phyloP scores from a whole-genome alignment of 1,140 invertebrate genomes.

The Drosophila truncata region DNA sequence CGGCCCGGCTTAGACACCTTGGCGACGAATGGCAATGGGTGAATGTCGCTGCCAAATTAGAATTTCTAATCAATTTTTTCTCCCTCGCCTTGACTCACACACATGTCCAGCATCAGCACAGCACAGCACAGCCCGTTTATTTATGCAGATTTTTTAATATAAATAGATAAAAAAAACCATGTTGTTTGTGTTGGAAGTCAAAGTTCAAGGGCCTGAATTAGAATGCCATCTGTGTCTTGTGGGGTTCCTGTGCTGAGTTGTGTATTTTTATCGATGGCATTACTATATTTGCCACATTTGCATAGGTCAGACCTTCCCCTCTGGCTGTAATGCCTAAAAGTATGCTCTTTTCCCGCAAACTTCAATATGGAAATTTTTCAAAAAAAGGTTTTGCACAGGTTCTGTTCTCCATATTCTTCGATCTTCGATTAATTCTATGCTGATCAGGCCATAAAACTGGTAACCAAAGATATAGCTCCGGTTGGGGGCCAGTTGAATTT shows the following conservation, averaged over 20 bases:
- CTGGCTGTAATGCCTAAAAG: conserved; percentile 20
- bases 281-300: conserved; percentile 8
- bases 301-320: neutral
- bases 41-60: conserved; percentile 56
- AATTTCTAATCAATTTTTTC: conserved; percentile 68
- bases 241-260: neutral
- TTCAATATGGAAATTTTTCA: conserved; percentile 25
- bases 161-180: neutral
- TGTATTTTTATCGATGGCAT: conserved; percentile 6
- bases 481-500: conserved; percentile 19
- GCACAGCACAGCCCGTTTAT: conserved; percentile 29
- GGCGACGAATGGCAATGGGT: conserved; percentile 46
- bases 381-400: conserved; percentile 4
- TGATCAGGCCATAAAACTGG: conserved; percentile 46
- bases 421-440: conserved; percentile 25
- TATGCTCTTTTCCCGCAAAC: neutral
- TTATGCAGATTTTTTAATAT: conserved; percentile 33
- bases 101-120: conserved; percentile 32
- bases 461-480: conserved; percentile 26
- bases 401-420: neutral
- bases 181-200: conserved; percentile 21
- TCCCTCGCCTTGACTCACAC: conserved; percentile 54
- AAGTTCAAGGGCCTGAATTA: conserved; percentile 42
- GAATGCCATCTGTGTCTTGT: conserved; percentile 10
- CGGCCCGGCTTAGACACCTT: conserved; percentile 57